Evolutionary conservation across 2,113 vertebrate genomes (phyloP).

Genomic region (Cyphomyrus plagiostoma): DNA sequence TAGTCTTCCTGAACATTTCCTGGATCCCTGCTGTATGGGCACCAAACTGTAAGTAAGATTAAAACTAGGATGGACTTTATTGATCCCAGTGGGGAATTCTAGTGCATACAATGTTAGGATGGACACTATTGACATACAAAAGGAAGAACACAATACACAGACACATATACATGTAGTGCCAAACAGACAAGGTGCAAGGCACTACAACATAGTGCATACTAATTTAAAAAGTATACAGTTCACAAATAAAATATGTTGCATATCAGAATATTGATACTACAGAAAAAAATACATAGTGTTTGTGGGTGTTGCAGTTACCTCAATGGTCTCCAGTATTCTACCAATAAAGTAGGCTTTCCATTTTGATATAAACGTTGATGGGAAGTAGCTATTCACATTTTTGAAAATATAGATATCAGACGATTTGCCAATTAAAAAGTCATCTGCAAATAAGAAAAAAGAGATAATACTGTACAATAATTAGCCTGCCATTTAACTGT

Average conservation of each 20-base stretch:
- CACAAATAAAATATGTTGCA: not conserved
- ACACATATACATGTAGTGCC: not conserved
- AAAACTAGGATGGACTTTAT: not conserved
- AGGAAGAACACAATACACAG: not conserved
- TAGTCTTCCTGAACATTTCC: conserved; percentile 40
- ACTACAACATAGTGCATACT: not conserved
- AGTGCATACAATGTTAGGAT: not conserved
- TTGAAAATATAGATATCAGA: conserved; percentile 59
- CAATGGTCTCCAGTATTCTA: conserved; percentile 59
- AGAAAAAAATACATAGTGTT: not conserved
- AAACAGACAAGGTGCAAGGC: not conserved
- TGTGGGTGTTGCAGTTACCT: conserved; percentile 57
- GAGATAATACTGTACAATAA: not conserved
- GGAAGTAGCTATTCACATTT: conserved; percentile 55
- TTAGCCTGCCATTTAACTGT: not conserved
- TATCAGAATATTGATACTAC: not conserved
- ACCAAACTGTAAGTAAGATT: conserved; percentile 48
- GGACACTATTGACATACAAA: not conserved
- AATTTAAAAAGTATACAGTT: not conserved
- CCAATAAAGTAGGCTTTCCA: conserved; percentile 58
- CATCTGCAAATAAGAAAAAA: conserved; percentile 49
- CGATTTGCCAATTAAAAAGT: conserved; percentile 59
- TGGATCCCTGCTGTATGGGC: conserved; percentile 49
- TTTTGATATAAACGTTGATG: conserved; percentile 63
- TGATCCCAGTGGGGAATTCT: not conserved